These are phyloP conservation scores for Diadumene lineata DNA, from an alignment of 92 coral and sea anemone species.

Conservation along the genomic window DNA sequence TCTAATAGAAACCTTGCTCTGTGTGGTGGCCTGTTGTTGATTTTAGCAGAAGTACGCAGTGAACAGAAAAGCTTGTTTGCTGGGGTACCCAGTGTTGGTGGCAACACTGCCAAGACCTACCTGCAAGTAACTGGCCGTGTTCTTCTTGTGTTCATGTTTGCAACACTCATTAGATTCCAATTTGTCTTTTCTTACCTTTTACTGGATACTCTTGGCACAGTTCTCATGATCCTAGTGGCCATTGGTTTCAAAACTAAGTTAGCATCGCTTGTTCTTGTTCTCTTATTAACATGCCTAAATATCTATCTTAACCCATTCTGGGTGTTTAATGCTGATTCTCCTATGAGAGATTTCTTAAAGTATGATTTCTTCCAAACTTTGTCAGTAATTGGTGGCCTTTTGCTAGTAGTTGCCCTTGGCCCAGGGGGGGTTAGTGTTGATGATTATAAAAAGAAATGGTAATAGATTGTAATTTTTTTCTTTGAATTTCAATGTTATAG, in stretches of 20 bases:
- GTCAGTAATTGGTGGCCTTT: constrained; percentile 96
- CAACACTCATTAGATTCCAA: constrained; percentile 90
- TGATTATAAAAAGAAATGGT: constrained; percentile 99
- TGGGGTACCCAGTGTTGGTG: constrained; percentile 94
- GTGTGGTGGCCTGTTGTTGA: constrained; percentile 88
- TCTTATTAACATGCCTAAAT: constrained; percentile 74
- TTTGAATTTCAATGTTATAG: neutral
- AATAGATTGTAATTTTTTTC: neutral
- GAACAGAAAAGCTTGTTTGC: constrained; percentile 97
- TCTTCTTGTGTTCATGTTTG: constrained; percentile 90
- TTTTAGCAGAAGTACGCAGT: constrained; percentile 91
- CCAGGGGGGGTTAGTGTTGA: constrained; percentile 99
- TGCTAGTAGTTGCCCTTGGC: constrained; percentile 94
- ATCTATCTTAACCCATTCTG: constrained; percentile 95
- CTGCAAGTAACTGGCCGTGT: constrained; percentile 97
- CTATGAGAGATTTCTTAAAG: constrained; percentile 98
- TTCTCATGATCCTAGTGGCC: constrained; percentile 87
- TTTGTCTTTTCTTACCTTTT: constrained; percentile 74
- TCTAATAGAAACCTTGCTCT: constrained; percentile 95
- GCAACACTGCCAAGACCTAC: constrained; percentile 96
- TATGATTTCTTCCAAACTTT: constrained; percentile 98
- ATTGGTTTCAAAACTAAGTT: constrained; percentile 97
- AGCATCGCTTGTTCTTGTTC: constrained; percentile 85
- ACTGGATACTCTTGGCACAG: constrained; percentile 83
- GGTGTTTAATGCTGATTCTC: constrained; percentile 89